Base-by-base conservation (phyloP, 2,888 invertebrate species). In the Drosophila vallismaia region DNA sequence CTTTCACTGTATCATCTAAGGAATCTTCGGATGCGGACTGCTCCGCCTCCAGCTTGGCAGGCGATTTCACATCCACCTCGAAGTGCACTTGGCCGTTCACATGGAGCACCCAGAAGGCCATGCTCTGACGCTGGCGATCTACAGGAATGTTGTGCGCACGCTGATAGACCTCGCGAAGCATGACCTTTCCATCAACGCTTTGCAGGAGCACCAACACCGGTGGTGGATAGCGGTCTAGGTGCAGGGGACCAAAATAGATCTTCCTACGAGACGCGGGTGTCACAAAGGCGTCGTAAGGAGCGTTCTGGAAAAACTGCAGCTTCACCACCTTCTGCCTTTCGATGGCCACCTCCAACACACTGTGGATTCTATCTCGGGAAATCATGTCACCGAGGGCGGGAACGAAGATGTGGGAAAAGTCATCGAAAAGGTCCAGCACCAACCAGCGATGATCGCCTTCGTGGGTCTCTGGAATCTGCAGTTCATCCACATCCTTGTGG, bases 331-430 rank as follows among this genome's bases (percentile, higher is more conserved):
- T 91, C 8, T 78, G 69, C 14, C 79, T 87, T 7, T 89, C 86
- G 3, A 73, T 55, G 0, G 88, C 76, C 33, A 90, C 82, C 0
- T 88, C 74, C 52, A 89, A 85, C 1, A 91, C 89, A 29, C 89
- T 88, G 67, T 90, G 86, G 38, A 92, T 91, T 4, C 90, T 87
- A 71, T 90, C 90, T 46, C 90, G 59, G 0, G 91, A 90, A 9
- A 92, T 86, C 66, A 91, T 84, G 55, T 90, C 90, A n/a, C 81
- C 80, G 68, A 91, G 89, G 3, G 89, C 86, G 1, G 91, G 91
- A 12, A 92, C 89, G 49, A 89, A 92, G 50, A 92, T 90, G 59
- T 92, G 91, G 4, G 92, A 91, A 57, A 92, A 92, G 74, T 92
- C 92, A 63, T 89, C 89, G 14, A 73, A 86, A 3, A 92, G 71